A percentile compares a stretch with the other conserved stretches of the same genome.
These are phyloP conservation scores for Struthio camelus DNA, from an alignment of 2,113 vertebrate species.

Conservation along the genomic window DNA sequence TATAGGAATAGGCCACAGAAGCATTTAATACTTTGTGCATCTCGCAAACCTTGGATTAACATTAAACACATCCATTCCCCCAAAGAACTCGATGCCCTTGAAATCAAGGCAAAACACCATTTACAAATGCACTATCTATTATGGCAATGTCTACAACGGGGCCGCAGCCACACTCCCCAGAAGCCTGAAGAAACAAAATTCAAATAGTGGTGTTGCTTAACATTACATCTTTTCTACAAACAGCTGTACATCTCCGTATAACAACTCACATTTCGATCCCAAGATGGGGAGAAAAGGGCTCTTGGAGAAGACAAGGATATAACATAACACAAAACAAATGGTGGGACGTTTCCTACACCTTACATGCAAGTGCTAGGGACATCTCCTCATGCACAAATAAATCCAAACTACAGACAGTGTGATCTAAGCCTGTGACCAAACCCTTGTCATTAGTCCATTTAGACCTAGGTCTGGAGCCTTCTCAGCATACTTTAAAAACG, in stretches of 20 bases:
- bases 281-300: background rate
- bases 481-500: accelerated
- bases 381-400: background rate
- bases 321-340: background rate
- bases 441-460: background rate
- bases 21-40: background rate
- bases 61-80: background rate
- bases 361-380: background rate
- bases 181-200: background rate
- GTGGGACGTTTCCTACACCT: background rate
- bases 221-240: accelerated
- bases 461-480: background rate
- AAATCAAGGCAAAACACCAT: background rate
- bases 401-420: background rate
- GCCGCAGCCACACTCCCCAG: background rate
- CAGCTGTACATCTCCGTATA: background rate
- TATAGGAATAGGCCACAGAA: background rate
- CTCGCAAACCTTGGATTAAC: background rate
- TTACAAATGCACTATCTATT: background rate
- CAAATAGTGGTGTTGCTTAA: background rate
- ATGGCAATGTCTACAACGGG: background rate
- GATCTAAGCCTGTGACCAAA: background rate
- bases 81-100: background rate
- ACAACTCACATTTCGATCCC: background rate
- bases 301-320: background rate